Base-by-base conservation (phyloP, 2,888 invertebrate species). In the Acronicta psi region DNA sequence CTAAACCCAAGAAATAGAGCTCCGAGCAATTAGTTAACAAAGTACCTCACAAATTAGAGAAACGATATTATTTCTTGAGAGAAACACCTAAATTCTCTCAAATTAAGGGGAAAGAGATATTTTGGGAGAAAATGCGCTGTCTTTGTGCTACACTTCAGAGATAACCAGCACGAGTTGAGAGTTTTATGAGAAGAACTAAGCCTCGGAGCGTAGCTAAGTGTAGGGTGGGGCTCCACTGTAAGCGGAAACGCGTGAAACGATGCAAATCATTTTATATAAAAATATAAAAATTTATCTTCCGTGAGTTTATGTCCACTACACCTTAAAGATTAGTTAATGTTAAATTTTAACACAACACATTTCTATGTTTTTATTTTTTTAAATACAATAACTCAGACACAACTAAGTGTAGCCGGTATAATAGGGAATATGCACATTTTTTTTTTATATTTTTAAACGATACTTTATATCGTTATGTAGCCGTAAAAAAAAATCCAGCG, bases 161-260 rank as follows among this genome's bases (percentile, higher is more conserved):
- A 74, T 61, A 73, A 52, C 68, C 50, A 57, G 41, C 59, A 36
- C 25, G 44, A 65, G 56, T 69, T 62, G 64, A 68, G 54, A 59
- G 59, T 65, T 74, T 74, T 74, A 71, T 60, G 60, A 70, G 67
- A 25, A 37, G 38, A 44, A 53, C 71, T 73, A 59, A 73, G 73
- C 67, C 51, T 59, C 45, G 36, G 20, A 60, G 60, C 65, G 61
- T 8, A 36, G 40, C 37, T 43, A 44, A 42, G 40, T 13, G 20
- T 13, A 5, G 38, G 25, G 55, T 49, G 4, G 8, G 46, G 52
- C 3, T 5, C 0, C 9, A 46, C n/a, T 60, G 16, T 0, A 7
- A 51, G 56, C 50, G 41, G 11, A 2, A 10, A 3, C 10, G 23
- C 17, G 9, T 25, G 36, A 23, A 10, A 34, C 6, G 0, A 4